Conservation (phyloP, 2,113 vertebrate genomes). For the Chascanopsetta lugubris region DNA sequence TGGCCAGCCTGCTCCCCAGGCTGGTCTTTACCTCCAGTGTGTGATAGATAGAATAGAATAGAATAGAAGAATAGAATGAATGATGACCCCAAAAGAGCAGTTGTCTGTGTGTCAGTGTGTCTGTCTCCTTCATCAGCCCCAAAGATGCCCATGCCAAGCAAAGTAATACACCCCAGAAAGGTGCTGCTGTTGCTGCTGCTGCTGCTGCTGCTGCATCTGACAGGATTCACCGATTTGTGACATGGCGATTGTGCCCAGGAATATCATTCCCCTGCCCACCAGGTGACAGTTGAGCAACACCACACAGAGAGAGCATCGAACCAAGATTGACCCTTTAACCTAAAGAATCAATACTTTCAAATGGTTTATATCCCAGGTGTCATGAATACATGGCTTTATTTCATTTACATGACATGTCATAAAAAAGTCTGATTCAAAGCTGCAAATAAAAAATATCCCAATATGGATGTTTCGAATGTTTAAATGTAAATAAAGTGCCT, state of each 20-base stretch:
- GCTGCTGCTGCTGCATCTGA: slow-evolving; percentile 55
- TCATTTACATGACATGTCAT: too few relatives aligned
- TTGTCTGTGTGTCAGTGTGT: slow-evolving; percentile 16
- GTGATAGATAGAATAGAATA: too few relatives aligned
- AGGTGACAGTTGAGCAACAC: slow-evolving; percentile 56
- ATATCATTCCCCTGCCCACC: slow-evolving; percentile 66
- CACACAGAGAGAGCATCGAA: slow-evolving; percentile 17
- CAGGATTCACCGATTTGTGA: slow-evolving; percentile 72
- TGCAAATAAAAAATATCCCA: too few relatives aligned
- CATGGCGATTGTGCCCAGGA: slow-evolving; percentile 59
- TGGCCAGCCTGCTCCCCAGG: slow-evolving; percentile 22
- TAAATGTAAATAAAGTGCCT: too few relatives aligned
- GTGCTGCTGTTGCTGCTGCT: slow-evolving; percentile 46
- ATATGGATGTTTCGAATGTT: too few relatives aligned
- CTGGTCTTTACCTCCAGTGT: slow-evolving; percentile 21
- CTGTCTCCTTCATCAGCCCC: slow-evolving; percentile 48
- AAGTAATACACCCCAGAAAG: slow-evolving; percentile 52
- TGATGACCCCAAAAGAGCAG: slow-evolving; percentile 46
- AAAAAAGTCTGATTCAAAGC: too few relatives aligned
- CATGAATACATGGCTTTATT: too few relatives aligned
- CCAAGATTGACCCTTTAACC: background rate
- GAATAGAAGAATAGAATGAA: too few relatives aligned
- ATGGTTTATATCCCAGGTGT: background rate
- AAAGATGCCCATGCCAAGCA: slow-evolving; percentile 34
- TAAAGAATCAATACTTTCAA: background rate